Evolutionary conservation across 2,797 vertebrate genomes (phyloP).

Genomic region (Semotilus atromaculatus): DNA sequence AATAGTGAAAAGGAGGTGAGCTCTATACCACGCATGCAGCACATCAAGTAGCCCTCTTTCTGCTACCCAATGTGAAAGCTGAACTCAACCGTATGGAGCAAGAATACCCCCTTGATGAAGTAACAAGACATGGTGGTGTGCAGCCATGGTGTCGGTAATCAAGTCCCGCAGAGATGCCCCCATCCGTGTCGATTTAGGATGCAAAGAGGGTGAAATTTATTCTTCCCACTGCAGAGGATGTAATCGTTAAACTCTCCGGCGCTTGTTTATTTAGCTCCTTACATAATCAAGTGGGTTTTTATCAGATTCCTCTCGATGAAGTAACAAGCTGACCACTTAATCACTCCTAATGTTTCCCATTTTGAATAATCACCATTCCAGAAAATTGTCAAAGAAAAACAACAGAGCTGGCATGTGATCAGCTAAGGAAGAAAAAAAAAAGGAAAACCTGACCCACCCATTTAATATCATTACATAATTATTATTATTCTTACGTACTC

Average conservation of each 20-base stretch:
- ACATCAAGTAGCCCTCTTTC: constrained; percentile 33
- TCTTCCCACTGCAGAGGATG: not conserved
- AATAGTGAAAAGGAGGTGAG: constrained; percentile 40
- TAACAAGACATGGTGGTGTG: constrained; percentile 42
- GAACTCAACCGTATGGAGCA: constrained; percentile 49
- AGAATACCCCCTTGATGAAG: constrained; percentile 39
- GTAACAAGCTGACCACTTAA: constrained; percentile 30
- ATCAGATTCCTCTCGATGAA: constrained; percentile 37
- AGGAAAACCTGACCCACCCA: not conserved
- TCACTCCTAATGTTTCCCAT: constrained; percentile 25
- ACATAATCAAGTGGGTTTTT: constrained; percentile 20
- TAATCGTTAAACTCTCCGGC: not conserved
- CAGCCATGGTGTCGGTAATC: constrained; percentile 33
- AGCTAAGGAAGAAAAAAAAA: not conserved
- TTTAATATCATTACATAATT: not conserved
- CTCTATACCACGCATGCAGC: constrained; percentile 31
- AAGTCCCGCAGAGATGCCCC: not conserved
- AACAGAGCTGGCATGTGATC: not conserved
- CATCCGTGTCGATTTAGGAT: not conserved
- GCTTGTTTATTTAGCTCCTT: constrained; percentile 1
- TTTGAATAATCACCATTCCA: constrained; percentile 37
- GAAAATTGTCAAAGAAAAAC: constrained; percentile 38
- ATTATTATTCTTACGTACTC: not conserved
- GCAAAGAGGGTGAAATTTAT: not conserved
- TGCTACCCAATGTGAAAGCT: constrained; percentile 21